phyloP scores from a whole-genome alignment of 2,113 vertebrate genomes.

The Dendrocopos noguchii region DNA sequence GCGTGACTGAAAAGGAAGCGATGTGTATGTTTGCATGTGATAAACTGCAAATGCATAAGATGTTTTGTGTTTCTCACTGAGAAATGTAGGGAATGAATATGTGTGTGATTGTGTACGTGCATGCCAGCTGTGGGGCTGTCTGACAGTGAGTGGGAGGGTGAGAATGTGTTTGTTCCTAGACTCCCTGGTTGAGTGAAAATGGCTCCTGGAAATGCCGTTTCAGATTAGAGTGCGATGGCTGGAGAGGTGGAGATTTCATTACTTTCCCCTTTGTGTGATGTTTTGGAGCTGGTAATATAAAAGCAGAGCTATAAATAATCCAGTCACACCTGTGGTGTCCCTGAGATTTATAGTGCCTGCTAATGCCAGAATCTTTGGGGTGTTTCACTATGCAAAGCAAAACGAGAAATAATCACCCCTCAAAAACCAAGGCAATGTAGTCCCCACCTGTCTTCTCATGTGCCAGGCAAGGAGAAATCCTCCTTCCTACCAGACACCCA shows the following conservation, averaged over 20 bases:
- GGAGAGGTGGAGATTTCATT: slow-evolving; percentile 74
- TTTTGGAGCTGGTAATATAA: slow-evolving; percentile 73
- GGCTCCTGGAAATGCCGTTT: slow-evolving; percentile 74
- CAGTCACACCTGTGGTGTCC: slow-evolving; percentile 70
- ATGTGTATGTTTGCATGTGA: slow-evolving; percentile 21
- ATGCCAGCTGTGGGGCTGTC: slow-evolving; percentile 55
- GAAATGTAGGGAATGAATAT: slow-evolving; percentile 20
- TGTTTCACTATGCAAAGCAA: slow-evolving; percentile 33
- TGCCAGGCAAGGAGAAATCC: neutral
- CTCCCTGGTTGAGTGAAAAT: slow-evolving; percentile 43
- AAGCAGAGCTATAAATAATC: slow-evolving; percentile 79
- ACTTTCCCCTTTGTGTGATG: slow-evolving; percentile 76
- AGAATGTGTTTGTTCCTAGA: slow-evolving; percentile 58
- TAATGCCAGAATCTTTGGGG: slow-evolving; percentile 62
- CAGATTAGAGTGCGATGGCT: slow-evolving; percentile 18
- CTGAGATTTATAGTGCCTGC: slow-evolving; percentile 67
- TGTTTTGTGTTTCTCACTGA: slow-evolving; percentile 15
- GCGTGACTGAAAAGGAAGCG: slow-evolving; percentile 13
- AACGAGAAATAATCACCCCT: slow-evolving; percentile 34
- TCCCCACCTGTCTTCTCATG: neutral
- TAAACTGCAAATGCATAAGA: slow-evolving; percentile 51
- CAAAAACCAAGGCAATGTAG: neutral
- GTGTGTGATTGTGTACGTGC: slow-evolving; percentile 10
- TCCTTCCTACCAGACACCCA: neutral
- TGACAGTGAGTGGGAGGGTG: slow-evolving; percentile 56